Evolutionary conservation across 2,113 vertebrate species (phyloP), one percentile per base, ranked within the genome.

Genomic region (western clawed frog (Xenopus tropicalis)): DNA sequence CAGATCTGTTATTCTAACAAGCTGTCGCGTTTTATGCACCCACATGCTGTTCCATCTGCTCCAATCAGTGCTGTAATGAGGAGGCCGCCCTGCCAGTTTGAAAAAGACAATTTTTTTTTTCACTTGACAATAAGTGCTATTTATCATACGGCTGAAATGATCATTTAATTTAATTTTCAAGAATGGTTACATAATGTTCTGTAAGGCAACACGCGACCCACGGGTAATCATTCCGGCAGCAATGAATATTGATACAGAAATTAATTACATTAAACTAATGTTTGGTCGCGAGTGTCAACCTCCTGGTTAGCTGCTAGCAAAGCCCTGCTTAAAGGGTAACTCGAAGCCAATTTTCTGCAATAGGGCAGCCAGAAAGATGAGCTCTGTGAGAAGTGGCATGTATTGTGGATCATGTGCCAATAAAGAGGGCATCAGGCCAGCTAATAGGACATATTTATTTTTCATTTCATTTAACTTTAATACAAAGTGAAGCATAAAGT

Each of bases 1-100:
- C 66, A 69, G 58, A 69, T 76, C 73, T 69, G 57, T 69, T 69
- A 76, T 76, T 69, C 73, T 76, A 69, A 76, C 73, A 76, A 76
- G 66, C 73, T 76, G 73, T 76, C 66, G 63, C 62, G 58, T 62
- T 74, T 76, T 76, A 76, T 63, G 58, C 21, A 63, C 73, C 25
- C 66, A 76, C 73, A 76, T 76, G 73, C 66, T 56, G 43, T 46
- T 46, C 73, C 73, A 76, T 76, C 73, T 76, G 73, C 73, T 76
- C 29, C 56, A 63, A 63, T 69, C 73, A 63, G 56, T 69, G 68
- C 46, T 66, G 63, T 76, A 76, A 76, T 76, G 52, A 76, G 73
- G 29, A 76, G 46, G n/a, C 73, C 44, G 58, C 20, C 73, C 43
- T 76, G 73, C 73, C 73, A 76, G 58, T 62, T 74, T n/a, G n/a